Base-by-base conservation (phyloP, 2,888 invertebrate genomes). In the Pardosa pseudoannulata region DNA sequence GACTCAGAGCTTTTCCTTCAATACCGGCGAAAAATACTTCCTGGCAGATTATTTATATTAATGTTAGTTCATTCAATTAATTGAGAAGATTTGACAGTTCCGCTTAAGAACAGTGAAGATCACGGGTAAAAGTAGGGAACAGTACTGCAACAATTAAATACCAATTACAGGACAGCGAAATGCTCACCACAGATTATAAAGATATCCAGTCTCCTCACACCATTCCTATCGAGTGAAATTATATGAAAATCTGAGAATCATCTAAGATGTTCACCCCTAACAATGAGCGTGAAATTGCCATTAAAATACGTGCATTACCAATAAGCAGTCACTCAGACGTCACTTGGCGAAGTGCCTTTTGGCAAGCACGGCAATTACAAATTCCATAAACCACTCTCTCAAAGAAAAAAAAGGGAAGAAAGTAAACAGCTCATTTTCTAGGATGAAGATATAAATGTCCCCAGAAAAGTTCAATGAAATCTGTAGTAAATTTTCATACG, bases 391-490 rank as follows among this genome's bases (percentile, higher is more conserved):
- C 46, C 23, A 19, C 23, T 56, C 23, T 56, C 23, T n/a, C 23
- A 23, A 56, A 56, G 5, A 56, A 56, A 56, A 3, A 56, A 3
- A 56, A 56, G 13, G 0, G 23, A 23, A 46, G 2, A 46, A 46
- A 16, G 2, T 16, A 46, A 46, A 46, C 2, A 11, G 56, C 23
- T 56, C 11, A 56, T 16, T 56, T 56, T 56, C 23, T 56, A n/a
- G 56, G 56, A 56, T 23, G 23, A 7, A 56, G 56, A 56, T 56
- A 56, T 56, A 56, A 56, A 56, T 16, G 56, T 23, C 56, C 5
- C 6, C n/a, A 23, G 23, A 23, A 23, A 56, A 56, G 56, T 56
- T 19, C 56, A 56, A 56, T 56, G 56, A 56, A 56, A 56, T 56
- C 56, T 56, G n/a, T n/a, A n/a, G n/a, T n/a, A n/a, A n/a, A n/a